These are phyloP conservation scores for Oxyteleia sp. DNA, from an alignment of 2,888 invertebrate genomes.

Conservation along the genomic window DNA sequence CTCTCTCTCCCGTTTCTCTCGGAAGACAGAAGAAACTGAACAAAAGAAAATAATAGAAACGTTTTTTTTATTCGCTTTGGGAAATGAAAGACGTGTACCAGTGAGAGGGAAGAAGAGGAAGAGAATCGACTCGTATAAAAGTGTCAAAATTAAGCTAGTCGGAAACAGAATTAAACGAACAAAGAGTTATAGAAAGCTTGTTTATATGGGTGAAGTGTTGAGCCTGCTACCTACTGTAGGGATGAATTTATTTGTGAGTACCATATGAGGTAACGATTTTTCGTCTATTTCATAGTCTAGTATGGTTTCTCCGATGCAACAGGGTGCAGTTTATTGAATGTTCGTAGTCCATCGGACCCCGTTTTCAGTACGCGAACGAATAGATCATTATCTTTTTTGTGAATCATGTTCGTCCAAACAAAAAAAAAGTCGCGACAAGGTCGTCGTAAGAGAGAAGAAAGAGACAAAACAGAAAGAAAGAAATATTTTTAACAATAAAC, in stretches of 20 bases:
- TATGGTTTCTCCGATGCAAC: conserved; percentile 62
- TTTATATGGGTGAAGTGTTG: conserved; percentile 69
- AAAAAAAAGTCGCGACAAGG: conserved; percentile 46
- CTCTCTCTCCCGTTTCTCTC: conserved; percentile 48
- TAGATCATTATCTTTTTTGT: conserved; percentile 65
- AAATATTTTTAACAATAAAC: conserved; percentile 83
- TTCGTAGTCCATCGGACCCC: conserved; percentile 51
- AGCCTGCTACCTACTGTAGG: conserved; percentile 46
- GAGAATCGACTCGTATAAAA: conserved; percentile 79
- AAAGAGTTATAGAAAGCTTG: conserved; percentile 69
- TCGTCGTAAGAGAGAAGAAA: conserved; percentile 65
- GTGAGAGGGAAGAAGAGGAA: conserved; percentile 70
- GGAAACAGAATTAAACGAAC: conserved; percentile 74
- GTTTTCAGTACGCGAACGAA: conserved; percentile 58
- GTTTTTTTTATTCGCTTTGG: conserved; percentile 23
- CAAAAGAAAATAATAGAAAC: too few species aligned
- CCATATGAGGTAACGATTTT: conserved; percentile 27
- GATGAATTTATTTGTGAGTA: conserved; percentile 50
- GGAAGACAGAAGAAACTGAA: conserved; percentile 11
- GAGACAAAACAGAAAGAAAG: conserved; percentile 69
- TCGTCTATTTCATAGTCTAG: conserved; percentile 25
- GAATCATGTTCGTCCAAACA: conserved; percentile 74
- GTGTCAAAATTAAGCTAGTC: conserved; percentile 86
- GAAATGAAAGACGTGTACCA: conserved; percentile 29
- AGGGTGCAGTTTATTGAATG: conserved; percentile 66